A percentile compares a stretch with the other conserved stretches of the same genome.
Conservation (phyloP, 35 echinoderm and acorn worm species). For the Anneissia japonica region DNA sequence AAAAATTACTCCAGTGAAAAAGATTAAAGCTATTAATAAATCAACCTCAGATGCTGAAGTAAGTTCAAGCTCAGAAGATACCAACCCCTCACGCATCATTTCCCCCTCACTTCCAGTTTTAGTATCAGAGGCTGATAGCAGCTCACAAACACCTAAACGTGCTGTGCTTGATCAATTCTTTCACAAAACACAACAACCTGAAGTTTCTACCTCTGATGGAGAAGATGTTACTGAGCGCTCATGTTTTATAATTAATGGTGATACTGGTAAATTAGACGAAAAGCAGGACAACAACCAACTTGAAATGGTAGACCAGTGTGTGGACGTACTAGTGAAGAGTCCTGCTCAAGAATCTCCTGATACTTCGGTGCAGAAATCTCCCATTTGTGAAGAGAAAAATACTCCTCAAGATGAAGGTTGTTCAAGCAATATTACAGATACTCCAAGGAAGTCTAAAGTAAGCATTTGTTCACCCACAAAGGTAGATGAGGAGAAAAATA, state of each 20-base stretch:
- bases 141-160: conserved; percentile 38
- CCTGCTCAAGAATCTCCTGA: not conserved
- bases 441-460: not conserved
- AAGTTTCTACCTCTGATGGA: conserved; percentile 54
- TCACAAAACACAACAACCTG: conserved; percentile 65
- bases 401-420: too few species aligned
- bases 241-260: not conserved
- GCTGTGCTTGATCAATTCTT: conserved; percentile 64
- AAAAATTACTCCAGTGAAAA: not conserved
- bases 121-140: not conserved
- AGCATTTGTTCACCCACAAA: not conserved
- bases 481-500: not conserved
- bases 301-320: too few species aligned
- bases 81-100: too few species aligned
- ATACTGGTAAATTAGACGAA: not conserved
- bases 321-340: not conserved
- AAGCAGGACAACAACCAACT: not conserved
- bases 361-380: not conserved
- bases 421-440: not conserved
- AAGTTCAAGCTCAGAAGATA: conserved; percentile 35
- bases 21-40: not conserved
- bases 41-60: conserved; percentile 29
- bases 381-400: not conserved
- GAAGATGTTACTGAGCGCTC: conserved; percentile 25
- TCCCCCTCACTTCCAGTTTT: not conserved